These are phyloP conservation scores for Centropus unirufus DNA, from an alignment of 2,113 vertebrate genomes.

Conservation along the genomic window DNA sequence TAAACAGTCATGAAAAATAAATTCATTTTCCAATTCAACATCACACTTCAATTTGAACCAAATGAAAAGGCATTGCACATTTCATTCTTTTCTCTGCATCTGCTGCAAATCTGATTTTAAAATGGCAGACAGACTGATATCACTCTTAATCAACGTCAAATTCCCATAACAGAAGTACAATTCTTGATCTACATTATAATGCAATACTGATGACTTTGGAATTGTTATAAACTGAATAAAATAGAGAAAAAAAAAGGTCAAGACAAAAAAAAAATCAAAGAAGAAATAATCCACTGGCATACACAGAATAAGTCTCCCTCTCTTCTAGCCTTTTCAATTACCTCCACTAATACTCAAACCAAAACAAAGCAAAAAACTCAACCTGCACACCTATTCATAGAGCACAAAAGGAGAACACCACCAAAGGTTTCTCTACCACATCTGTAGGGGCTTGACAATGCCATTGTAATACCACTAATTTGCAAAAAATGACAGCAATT, in stretches of 20 bases:
- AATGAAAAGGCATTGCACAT: neutral
- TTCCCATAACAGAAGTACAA: neutral
- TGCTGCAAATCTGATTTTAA: conserved; percentile 37
- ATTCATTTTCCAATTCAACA: conserved; percentile 13
- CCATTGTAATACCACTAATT: neutral
- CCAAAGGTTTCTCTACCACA: neutral
- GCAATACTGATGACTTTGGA: neutral
- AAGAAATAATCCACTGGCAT: neutral
- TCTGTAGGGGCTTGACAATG: neutral
- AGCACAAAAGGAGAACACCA: neutral
- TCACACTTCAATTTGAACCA: neutral
- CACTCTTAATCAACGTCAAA: conserved; percentile 23
- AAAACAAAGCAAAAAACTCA: neutral
- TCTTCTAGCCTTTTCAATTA: neutral
- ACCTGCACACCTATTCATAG: neutral
- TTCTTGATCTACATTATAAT: conserved; percentile 8
- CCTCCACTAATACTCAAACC: neutral
- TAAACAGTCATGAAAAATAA: neutral
- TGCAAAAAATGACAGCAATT: neutral
- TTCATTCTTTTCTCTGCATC: neutral
- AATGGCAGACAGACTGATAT: conserved; percentile 26
- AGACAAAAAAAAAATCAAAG: neutral
- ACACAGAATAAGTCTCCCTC: neutral
- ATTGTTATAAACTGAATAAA: neutral
- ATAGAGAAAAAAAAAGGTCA: conserved; percentile 4